Evolutionary conservation across 2,888 invertebrate genomes (phyloP), one percentile per base, ranked within the genome.

Genomic region (Cistogaster globosa): DNA sequence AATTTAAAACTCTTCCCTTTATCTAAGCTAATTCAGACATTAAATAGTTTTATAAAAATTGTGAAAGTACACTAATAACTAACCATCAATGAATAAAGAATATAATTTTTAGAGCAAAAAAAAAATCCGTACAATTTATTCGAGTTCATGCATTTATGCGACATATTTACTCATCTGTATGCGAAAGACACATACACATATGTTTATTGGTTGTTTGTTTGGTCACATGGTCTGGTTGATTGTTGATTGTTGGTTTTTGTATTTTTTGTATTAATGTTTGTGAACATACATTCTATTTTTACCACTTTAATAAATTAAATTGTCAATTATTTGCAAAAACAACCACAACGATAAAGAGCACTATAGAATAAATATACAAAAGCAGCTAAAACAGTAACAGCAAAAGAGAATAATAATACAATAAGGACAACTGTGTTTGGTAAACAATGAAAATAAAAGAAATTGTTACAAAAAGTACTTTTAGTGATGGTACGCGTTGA

Each of bases 271-370:
- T 14, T 69, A 26, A 16, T 57, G 22, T 58, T 11, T 51, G 11
- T 51, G 8, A 18, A 42, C 38, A 18, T 11, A 12, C 71, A 32
- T 48, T 67, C 55, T 62, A 48, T 71, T 74, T 57, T 83, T 80
- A 76, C 83, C 87, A 89, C 87, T 90, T 88, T 88, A 88, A 87
- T 88, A 91, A 91, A 91, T 91, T 90, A 91, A 91, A 90, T 90
- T 91, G 90, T 90, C 91, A 91, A 91, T 90, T 89, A 91, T 90
- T 89, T 88, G 88, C 87, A 88, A 90, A 81, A 81, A 88, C 86
- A 88, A 87, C 88, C 84, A 86, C 75, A 83, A 76, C 62, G 53
- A 72, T 55, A 36, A 81, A 77, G 62, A 79, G 60, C 32, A 32
- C 63, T 71, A 67, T 86, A 71, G 83, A 87, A 86, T 88, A 85